These are phyloP conservation scores for Melopsittacus undulatus DNA, from an alignment of 2,797 vertebrate genomes.

Conservation along the genomic window DNA sequence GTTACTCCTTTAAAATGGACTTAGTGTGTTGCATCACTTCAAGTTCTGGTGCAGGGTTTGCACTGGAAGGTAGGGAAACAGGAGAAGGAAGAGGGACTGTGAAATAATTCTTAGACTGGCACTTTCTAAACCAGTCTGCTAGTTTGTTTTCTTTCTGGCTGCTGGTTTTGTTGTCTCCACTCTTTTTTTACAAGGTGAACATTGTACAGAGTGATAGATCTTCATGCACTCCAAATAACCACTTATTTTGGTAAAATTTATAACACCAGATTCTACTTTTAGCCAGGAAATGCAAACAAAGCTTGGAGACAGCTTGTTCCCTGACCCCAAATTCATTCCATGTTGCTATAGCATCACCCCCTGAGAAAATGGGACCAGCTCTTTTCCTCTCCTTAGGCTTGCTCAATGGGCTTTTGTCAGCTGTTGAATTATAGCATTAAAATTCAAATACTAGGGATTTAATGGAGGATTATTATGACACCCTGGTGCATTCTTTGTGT, in stretches of 20 bases:
- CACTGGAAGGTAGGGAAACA: neutral
- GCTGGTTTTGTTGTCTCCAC: constrained; percentile 52
- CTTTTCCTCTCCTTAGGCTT: constrained; percentile 75
- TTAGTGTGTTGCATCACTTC: constrained; percentile 44
- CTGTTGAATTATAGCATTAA: constrained; percentile 85
- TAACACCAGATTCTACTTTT: constrained; percentile 76
- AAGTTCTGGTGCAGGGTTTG: constrained; percentile 15
- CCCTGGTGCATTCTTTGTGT: constrained; percentile 78
- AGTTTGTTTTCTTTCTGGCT: constrained; percentile 32
- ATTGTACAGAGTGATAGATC: constrained; percentile 53
- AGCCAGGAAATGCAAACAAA: constrained; percentile 82
- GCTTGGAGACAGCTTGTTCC: constrained; percentile 79
- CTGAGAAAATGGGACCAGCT: constrained; percentile 80
- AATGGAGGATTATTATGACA: constrained; percentile 87
- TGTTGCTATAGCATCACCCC: constrained; percentile 85
- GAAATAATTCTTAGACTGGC: constrained; percentile 34
- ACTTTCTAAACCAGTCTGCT: constrained; percentile 43
- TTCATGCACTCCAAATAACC: constrained; percentile 67
- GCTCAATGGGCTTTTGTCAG: constrained; percentile 85
- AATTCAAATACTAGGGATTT: constrained; percentile 84
- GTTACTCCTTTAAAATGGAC: constrained; percentile 31
- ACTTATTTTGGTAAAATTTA: constrained; percentile 76
- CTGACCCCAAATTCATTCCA: constrained; percentile 83
- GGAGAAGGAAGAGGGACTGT: constrained; percentile 6
- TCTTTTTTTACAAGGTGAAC: constrained; percentile 49